Evolutionary conservation across 2,888 invertebrate species (phyloP).

Genomic region (Tetrapedia diversipes): DNA sequence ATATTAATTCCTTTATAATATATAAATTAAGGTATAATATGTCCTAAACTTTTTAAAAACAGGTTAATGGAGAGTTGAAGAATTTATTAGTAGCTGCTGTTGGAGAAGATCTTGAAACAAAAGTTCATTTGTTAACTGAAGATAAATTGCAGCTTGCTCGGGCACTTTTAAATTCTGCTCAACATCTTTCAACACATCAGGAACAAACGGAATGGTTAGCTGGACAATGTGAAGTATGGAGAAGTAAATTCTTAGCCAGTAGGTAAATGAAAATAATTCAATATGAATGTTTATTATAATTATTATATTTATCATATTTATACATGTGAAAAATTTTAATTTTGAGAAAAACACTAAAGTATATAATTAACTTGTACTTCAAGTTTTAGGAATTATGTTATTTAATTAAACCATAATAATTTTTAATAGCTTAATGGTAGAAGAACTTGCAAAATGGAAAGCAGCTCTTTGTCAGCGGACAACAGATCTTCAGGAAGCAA

Average conservation of each 20-base stretch:
- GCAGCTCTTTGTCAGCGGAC: constrained; percentile 89
- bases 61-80: constrained; percentile 96
- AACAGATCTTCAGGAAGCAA: constrained; percentile 87
- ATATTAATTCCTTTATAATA: constrained; percentile 5
- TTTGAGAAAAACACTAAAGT: too few relatives aligned
- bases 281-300: background rate
- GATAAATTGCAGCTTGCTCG: constrained; percentile 95
- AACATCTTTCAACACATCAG: constrained; percentile 93
- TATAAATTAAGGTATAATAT: constrained; percentile 11
- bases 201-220: constrained; percentile 97
- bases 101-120: constrained; percentile 95
- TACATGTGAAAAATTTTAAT: too few relatives aligned
- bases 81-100: constrained; percentile 96
- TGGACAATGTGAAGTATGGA: constrained; percentile 98
- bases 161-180: constrained; percentile 92
- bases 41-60: constrained; percentile 30
- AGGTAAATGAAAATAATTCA: constrained; percentile 84
- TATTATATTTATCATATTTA: too few relatives aligned
- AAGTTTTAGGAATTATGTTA: too few relatives aligned
- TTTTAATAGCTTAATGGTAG: constrained; percentile 91
- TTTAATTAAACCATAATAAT: too few relatives aligned
- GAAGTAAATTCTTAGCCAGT: constrained; percentile 97
- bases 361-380: background rate
- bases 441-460: constrained; percentile 95
- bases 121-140: constrained; percentile 95